Percentiles rank a stretch among this genome's conserved stretches.
Conservation (phyloP, 2,797 vertebrate genomes). For the Rhadinocentrus ornatus region DNA sequence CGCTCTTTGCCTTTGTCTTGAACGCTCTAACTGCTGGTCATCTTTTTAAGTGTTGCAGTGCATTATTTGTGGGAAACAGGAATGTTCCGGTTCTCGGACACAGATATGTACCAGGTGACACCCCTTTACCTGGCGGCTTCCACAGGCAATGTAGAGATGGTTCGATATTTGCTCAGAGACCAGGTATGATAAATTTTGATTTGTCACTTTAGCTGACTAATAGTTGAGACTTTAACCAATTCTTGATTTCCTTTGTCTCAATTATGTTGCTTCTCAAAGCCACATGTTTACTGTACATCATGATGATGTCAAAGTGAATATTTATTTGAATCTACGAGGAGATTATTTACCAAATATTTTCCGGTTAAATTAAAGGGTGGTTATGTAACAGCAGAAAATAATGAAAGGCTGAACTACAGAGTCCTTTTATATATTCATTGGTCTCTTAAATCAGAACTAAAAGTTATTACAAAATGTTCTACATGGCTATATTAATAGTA, state of each 20-base stretch:
- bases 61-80: slow-evolving; percentile 85
- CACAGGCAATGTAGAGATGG: slow-evolving; percentile 82
- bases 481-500: neutral
- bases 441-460: neutral
- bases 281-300: neutral
- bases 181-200: slow-evolving; percentile 60
- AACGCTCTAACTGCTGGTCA: slow-evolving; percentile 14
- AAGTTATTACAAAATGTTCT: neutral
- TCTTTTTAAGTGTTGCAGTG: slow-evolving; percentile 73
- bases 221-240: neutral
- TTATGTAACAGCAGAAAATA: neutral
- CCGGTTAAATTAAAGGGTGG: too few species aligned
- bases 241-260: neutral
- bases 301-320: neutral
- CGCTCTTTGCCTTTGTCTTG: neutral
- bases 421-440: neutral
- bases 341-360: neutral
- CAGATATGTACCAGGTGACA: slow-evolving; percentile 80
- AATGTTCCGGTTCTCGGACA: slow-evolving; percentile 84
- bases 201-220: neutral
- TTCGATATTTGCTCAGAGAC: slow-evolving; percentile 81
- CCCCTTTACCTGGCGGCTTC: slow-evolving; percentile 85
- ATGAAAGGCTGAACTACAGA: too few species aligned
- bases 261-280: neutral
- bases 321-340: neutral